Conservation (phyloP, 2,797 vertebrate species). For the Chelidonichthys spinosus region DNA sequence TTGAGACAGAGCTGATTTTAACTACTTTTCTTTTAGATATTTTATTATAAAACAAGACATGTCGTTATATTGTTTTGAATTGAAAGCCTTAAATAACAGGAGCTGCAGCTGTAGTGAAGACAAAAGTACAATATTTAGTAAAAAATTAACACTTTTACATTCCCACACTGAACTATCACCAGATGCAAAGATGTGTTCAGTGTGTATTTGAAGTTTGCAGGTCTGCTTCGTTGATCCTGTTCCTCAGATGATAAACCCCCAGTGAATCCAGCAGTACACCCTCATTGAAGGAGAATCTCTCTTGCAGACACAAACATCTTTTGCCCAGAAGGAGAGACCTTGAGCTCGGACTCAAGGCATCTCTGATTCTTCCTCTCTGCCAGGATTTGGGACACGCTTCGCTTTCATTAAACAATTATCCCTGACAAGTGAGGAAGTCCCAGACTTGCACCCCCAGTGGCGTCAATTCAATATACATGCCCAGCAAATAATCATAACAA, state of each 20-base stretch:
- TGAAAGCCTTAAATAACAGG: neutral
- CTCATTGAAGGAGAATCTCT: slow-evolving; percentile 6
- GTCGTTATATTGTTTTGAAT: neutral
- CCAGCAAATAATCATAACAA: no score
- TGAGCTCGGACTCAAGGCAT: slow-evolving; percentile 48
- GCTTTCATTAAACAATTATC: slow-evolving; percentile 62
- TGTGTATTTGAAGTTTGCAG: no score
- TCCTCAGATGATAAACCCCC: neutral
- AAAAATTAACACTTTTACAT: neutral
- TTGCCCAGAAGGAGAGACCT: slow-evolving; percentile 33
- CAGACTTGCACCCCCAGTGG: slow-evolving; percentile 14
- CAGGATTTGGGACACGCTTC: slow-evolving; percentile 59
- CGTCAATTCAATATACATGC: no score
- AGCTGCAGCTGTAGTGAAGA: neutral
- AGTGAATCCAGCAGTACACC: neutral
- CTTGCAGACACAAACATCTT: slow-evolving; percentile 7
- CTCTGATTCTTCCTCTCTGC: slow-evolving; percentile 45
- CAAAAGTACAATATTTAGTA: neutral
- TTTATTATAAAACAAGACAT: neutral
- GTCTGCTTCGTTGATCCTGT: no score
- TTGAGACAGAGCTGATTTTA: neutral
- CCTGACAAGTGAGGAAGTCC: slow-evolving; percentile 44
- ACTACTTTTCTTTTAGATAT: neutral
- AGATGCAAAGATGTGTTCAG: no score
- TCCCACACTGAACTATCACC: no score